Base-by-base conservation (phyloP, 2,797 vertebrate genomes). In the Anguilla obscura region DNA sequence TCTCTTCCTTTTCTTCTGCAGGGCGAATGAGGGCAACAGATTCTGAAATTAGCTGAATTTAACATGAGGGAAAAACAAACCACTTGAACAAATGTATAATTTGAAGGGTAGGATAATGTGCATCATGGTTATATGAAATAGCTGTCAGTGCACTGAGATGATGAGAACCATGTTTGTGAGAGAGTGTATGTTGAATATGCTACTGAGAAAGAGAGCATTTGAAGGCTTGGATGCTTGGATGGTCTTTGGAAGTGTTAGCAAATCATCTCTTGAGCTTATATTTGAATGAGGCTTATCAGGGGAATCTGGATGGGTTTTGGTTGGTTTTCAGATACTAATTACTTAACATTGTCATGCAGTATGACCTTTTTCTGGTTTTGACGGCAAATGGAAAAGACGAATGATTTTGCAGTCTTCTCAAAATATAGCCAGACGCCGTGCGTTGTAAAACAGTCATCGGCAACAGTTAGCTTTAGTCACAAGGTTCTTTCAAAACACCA, bases 181-280 rank as follows among this genome's bases (percentile, higher is more conserved):
- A 30, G 52, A 58, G 60, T 18, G 63, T 16, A 16, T 10, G 2
- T 52, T 21, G 12, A 27, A 63, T 56, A 36, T n/a, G 50, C 14
- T 33, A 4, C 83, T 54, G 52, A 30, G 48, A 84, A 48, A 48
- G 2, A 80, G 36, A 36, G 6, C 48, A 52, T 16, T 16, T 33
- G 27, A 27, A 84, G 16, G 27, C 33, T 21, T 18, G 58, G 4
- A n/a, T 66, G 6, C 54, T 14, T 30, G 76, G 79, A 66, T 63
- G n/a, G 50, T 54, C 36, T 8, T 83, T 79, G 30, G 58, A 10
- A 66, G 24, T 9, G 63, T 87, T 71, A 86, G 69, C 79, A 45
- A 40, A 66, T 82, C 33, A 8, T n/a, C 79, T 60, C 71, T 6
- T 21, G 71, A 24, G 21, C 74, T 21, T 80, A 87, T 82, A 76